A percentile compares a stretch with the other conserved stretches of the same genome.
Conservation (phyloP, 2,888 invertebrate species). For the Rutpela maculata region DNA sequence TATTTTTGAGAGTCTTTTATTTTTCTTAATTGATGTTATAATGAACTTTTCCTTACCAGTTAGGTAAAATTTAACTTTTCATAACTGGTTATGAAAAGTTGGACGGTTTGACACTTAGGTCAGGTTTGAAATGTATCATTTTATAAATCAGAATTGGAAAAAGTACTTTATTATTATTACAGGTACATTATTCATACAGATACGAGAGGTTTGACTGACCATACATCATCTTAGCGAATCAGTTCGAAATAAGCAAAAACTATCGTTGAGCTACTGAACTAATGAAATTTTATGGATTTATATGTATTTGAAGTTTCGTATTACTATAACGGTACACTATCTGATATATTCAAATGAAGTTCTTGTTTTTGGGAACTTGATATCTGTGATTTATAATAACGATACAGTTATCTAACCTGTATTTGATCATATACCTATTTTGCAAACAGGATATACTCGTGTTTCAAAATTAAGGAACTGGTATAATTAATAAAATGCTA, state of each 20-base stretch:
- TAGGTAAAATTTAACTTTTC: too few species aligned
- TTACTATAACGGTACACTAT: background rate
- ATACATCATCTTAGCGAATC: too few species aligned
- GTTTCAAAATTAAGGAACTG: background rate
- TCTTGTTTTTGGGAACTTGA: background rate
- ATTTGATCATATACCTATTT: background rate
- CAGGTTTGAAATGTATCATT: too few species aligned
- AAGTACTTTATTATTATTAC: too few species aligned
- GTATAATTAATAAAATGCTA: background rate
- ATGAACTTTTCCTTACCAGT: too few species aligned
- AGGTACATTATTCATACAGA: too few species aligned
- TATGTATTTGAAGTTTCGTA: background rate
- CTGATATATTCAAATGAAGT: conserved; percentile 20
- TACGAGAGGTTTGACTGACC: too few species aligned
- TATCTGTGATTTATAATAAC: background rate
- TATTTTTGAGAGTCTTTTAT: too few species aligned
- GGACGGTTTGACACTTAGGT: too few species aligned
- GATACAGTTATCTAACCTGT: background rate
- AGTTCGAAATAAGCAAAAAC: background rate
- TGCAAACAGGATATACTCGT: background rate
- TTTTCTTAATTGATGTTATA: too few species aligned
- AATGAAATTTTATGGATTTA: background rate
- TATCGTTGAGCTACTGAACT: background rate
- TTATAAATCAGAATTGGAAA: too few species aligned
- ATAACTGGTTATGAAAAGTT: too few species aligned